Base-by-base conservation (phyloP, 1,140 invertebrate species). In the Drosophila novamexicana region DNA sequence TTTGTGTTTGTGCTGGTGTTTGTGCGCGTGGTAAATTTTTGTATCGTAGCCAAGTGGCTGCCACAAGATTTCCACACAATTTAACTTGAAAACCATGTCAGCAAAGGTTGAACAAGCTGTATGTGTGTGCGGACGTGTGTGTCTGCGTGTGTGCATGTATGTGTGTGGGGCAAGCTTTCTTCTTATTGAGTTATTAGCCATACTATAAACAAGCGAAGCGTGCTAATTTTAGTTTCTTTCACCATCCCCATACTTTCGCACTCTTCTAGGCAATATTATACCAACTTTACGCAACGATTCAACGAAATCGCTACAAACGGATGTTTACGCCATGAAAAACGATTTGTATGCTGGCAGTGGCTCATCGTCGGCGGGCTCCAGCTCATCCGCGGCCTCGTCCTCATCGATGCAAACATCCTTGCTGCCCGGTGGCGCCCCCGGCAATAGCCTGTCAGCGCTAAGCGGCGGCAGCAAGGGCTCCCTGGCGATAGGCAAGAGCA, bases 401-500 rank as follows among this genome's bases (percentile, higher is more conserved):
- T 81, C 79, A 8, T 89, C 90, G 14, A 91, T 86, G 83, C 83
- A 86, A 42, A 86, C 90, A 8, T 74, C 86, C 0, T 66, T 79
- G 18, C 73, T 89, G 56, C 77, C 86, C 40, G 69, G 77, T 29
- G 59, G 77, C 36, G 61, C 44, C 52, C 18, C 75, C 10, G 88
- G 90, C 12, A 91, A 91, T 62, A 85, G 86, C 54, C 59, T 91
- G 1, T 85, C 90, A 9, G 81, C 82, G 6, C 39, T 90, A 44
- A 81, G 90, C 39, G 81, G 75, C 8, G 63, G 72, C 50, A 57
- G 88, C 44, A 92, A 92, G 64, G 91, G 90, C 10, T 84, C 91
- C 6, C 45, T 92, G 64, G 91, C 92, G 77, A 92, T 92, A 83
- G 91, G 92, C 44, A 92, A 92, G 49, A 92, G 91, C 71, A 91